These are phyloP conservation scores for Harpalus rufipes DNA, from an alignment of 2,888 invertebrate species.

Conservation along the genomic window DNA sequence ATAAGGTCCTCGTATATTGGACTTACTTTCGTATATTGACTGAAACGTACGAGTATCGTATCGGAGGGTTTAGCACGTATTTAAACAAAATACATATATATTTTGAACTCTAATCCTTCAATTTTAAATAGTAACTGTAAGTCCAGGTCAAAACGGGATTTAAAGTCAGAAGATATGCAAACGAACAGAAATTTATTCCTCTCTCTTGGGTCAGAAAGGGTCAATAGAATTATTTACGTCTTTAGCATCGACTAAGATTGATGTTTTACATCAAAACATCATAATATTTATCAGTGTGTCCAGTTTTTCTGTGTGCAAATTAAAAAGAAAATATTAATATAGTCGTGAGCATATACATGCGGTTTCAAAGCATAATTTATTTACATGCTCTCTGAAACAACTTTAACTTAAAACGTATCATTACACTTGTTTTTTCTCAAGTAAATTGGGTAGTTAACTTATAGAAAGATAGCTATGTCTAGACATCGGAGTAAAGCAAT, in stretches of 20 bases:
- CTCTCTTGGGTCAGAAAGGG: too few species aligned
- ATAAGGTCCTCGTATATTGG: too few species aligned
- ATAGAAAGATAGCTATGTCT: slow-evolving; percentile 64
- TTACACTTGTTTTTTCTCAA: slow-evolving; percentile 56
- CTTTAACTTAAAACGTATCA: slow-evolving; percentile 61
- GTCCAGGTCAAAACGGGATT: too few species aligned
- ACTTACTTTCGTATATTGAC: too few species aligned
- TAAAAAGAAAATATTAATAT: slow-evolving; percentile 62
- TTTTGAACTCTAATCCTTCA: too few species aligned
- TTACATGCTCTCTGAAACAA: slow-evolving; percentile 59
- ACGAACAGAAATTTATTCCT: too few species aligned
- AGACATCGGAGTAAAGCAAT: slow-evolving; percentile 58
- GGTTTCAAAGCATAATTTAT: slow-evolving; percentile 66
- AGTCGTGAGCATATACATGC: slow-evolving; percentile 55
- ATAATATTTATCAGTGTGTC: slow-evolving; percentile 59
- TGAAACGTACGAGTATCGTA: too few species aligned
- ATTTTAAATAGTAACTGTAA: too few species aligned
- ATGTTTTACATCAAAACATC: slow-evolving; percentile 43
- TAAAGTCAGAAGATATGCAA: too few species aligned
- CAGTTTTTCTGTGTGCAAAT: slow-evolving; percentile 56
- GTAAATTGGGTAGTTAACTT: slow-evolving; percentile 66
- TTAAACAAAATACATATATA: too few species aligned
- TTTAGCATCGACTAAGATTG: slow-evolving; percentile 28
- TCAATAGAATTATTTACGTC: too few species aligned
- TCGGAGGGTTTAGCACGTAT: too few species aligned